phyloP scores from a whole-genome alignment of 2,113 vertebrate species.

The Acrocephalus arundinaceus region DNA sequence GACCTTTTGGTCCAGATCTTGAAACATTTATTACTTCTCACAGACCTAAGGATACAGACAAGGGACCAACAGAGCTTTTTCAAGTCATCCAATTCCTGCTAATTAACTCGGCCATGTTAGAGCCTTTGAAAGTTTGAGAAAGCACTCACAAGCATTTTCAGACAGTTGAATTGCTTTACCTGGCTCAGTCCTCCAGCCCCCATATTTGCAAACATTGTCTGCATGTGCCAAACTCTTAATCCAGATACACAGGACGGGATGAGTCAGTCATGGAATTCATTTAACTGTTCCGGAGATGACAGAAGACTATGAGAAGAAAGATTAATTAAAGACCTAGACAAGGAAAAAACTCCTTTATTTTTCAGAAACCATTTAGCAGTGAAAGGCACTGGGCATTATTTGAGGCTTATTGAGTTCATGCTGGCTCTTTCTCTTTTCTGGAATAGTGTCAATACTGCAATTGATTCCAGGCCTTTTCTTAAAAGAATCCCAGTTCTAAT shows the following conservation, averaged over 20 bases:
- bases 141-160: not conserved
- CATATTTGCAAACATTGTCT: not conserved
- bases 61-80: not conserved
- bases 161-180: not conserved
- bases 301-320: not conserved
- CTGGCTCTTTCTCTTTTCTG: not conserved
- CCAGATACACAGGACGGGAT: not conserved
- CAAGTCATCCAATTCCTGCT: not conserved
- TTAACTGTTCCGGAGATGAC: not conserved
- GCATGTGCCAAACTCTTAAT: not conserved
- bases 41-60: not conserved
- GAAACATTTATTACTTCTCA: not conserved
- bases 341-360: not conserved
- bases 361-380: not conserved
- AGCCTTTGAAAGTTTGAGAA: not conserved
- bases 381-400: not conserved
- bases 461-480: conserved; percentile 21
- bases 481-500: conserved; percentile 34
- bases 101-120: not conserved
- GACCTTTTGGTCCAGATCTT: not conserved
- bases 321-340: conserved; percentile 2
- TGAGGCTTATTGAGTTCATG: not conserved
- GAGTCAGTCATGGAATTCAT: not conserved
- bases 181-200: not conserved
- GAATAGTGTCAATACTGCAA: not conserved